phyloP scores from a whole-genome alignment of 2,888 invertebrate genomes.

The Drosophila peninsularis region DNA sequence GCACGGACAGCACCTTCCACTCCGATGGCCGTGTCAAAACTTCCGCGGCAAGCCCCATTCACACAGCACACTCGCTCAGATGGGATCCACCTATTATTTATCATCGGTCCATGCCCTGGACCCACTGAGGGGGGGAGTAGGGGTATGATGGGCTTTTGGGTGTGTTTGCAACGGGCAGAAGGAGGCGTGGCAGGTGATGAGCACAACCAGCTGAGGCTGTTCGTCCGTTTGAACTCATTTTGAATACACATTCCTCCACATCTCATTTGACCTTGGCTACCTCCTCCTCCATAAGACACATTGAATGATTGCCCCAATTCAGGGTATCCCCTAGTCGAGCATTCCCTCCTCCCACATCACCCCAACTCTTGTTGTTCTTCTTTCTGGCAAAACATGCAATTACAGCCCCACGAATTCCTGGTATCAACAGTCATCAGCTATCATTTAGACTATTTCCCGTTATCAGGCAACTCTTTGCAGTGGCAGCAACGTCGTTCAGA shows the following conservation, averaged over 20 bases:
- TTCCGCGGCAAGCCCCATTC: slow-evolving; percentile 49
- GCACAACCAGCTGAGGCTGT: too few species aligned
- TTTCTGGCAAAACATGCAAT: slow-evolving; percentile 1
- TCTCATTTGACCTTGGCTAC: too few species aligned
- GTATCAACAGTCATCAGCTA: slow-evolving; percentile 5
- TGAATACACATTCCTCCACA: not conserved
- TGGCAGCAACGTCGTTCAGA: slow-evolving; percentile 20
- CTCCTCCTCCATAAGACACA: too few species aligned
- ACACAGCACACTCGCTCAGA: not conserved
- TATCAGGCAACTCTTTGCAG: slow-evolving; percentile 27
- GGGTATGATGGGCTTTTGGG: not conserved
- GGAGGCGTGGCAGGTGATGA: not conserved
- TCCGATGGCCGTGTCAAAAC: slow-evolving; percentile 2
- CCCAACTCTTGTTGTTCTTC: not conserved
- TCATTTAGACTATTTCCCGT: slow-evolving; percentile 3
- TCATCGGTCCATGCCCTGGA: not conserved
- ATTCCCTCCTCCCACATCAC: not conserved
- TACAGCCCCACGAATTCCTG: slow-evolving; percentile 7
- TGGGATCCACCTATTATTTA: not conserved
- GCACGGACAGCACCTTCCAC: not conserved
- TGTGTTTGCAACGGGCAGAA: not conserved
- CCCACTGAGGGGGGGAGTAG: too few species aligned
- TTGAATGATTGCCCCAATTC: too few species aligned
- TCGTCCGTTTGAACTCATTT: not conserved
- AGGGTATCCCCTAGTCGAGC: not conserved